phyloP scores from a whole-genome alignment of 1,140 invertebrate species.

The Ceratina japonica region DNA sequence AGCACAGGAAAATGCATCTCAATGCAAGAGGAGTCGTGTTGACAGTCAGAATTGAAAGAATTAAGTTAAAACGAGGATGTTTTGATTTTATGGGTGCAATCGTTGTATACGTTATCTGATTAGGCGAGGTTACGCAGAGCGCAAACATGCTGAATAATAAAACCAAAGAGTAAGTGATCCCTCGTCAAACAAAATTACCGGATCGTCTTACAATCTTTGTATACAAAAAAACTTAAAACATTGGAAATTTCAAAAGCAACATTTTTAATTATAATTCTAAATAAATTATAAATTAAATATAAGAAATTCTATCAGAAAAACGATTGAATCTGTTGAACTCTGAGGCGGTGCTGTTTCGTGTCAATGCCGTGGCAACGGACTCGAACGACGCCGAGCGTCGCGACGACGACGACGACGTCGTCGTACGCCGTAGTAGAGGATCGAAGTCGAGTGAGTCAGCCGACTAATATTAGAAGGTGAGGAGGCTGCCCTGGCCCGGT shows the following conservation, averaged over 20 bases:
- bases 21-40: neutral
- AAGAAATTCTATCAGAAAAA: neutral
- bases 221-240: too few relatives aligned
- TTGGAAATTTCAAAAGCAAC: too few relatives aligned
- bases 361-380: slow-evolving; percentile 58
- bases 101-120: neutral
- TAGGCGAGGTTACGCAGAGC: too few relatives aligned
- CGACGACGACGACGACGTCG: neutral
- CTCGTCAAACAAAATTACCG: too few relatives aligned
- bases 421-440: neutral
- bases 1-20: neutral
- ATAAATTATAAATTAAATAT: too few relatives aligned
- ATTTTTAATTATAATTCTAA: too few relatives aligned
- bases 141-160: too few relatives aligned
- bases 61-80: neutral
- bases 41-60: neutral
- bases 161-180: too few relatives aligned
- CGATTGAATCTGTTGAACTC: neutral
- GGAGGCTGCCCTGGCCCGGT: slow-evolving; percentile 52
- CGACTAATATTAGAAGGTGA: slow-evolving; percentile 67
- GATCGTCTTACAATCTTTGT: too few relatives aligned
- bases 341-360: slow-evolving; percentile 23
- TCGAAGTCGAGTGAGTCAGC: slow-evolving; percentile 60
- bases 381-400: slow-evolving; percentile 28
- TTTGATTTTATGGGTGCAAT: neutral